Percentiles rank a stretch among this genome's conserved stretches.
Evolutionary conservation across 2,888 invertebrate species (phyloP).

Genomic region (Campoletis raptor): DNA sequence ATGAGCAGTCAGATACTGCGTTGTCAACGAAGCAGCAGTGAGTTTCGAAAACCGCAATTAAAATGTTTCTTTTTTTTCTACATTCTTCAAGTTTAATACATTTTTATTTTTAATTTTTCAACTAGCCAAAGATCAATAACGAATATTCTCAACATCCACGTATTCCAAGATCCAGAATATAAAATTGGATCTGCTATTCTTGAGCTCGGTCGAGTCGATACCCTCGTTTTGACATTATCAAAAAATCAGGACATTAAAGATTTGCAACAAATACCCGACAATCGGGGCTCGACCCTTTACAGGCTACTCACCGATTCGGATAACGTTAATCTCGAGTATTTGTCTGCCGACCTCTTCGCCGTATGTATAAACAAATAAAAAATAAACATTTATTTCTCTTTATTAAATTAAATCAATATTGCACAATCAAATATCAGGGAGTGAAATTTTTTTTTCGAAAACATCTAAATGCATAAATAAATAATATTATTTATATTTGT

Average conservation of each 20-base stretch:
- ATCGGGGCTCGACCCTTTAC: slow-evolving; percentile 87
- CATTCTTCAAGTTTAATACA: neutral
- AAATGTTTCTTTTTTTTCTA: neutral
- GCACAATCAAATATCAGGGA: neutral
- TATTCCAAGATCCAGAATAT: slow-evolving; percentile 85
- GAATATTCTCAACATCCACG: slow-evolving; percentile 86
- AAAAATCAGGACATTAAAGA: slow-evolving; percentile 85
- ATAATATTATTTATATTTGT: slow-evolving; percentile 57
- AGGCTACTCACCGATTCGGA: slow-evolving; percentile 88
- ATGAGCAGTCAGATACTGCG: slow-evolving; percentile 77
- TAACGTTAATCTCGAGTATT: slow-evolving; percentile 86
- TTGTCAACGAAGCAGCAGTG: slow-evolving; percentile 75
- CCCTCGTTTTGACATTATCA: slow-evolving; percentile 85
- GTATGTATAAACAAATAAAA: slow-evolving; percentile 80
- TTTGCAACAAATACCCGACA: slow-evolving; percentile 86
- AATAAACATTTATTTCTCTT: neutral
- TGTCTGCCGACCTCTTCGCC: slow-evolving; percentile 87
- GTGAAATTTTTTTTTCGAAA: neutral
- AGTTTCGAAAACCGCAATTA: slow-evolving; percentile 6
- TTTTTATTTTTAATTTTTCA: slow-evolving; percentile 26
- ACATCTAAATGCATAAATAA: neutral
- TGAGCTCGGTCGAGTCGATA: slow-evolving; percentile 87
- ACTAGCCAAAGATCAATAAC: slow-evolving; percentile 83
- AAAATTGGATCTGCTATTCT: slow-evolving; percentile 86
- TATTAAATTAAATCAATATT: neutral